Conservation (phyloP, 2,797 vertebrate species). For the Lutjanus argentimaculatus region DNA sequence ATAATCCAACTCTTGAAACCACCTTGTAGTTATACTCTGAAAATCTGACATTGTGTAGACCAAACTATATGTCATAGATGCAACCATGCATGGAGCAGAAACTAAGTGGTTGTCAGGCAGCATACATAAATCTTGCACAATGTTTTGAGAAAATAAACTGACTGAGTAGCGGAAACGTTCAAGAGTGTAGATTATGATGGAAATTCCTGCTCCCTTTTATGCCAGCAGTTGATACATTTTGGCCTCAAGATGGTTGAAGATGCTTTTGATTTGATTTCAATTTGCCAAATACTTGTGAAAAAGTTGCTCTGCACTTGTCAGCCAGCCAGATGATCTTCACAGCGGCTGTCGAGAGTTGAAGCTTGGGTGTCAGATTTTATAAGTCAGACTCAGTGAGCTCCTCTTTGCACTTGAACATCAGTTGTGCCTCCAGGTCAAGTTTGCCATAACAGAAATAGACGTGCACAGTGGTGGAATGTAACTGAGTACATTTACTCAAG, state of each 20-base stretch:
- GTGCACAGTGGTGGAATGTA: no score
- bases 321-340: constrained; percentile 22
- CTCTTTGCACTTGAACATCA: constrained; percentile 12
- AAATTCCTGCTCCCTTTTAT: constrained; percentile 17
- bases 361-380: constrained; percentile 31
- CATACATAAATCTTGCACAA: constrained; percentile 33
- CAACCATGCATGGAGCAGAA: constrained; percentile 17
- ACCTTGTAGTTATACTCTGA: constrained; percentile 28
- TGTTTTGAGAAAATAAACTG: constrained; percentile 11
- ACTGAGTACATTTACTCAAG: no score
- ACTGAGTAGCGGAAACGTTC: constrained; percentile 6
- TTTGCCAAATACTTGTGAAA: constrained; percentile 27
- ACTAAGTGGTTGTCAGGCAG: constrained; percentile 18
- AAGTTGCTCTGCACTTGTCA: constrained; percentile 11
- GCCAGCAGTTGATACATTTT: constrained; percentile 24
- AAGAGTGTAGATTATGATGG: constrained; percentile 27
- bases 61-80: constrained; percentile 17
- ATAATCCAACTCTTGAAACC: constrained; percentile 20
- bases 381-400: constrained; percentile 8
- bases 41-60: constrained; percentile 24
- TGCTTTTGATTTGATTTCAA: constrained; percentile 40
- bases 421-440: constrained; percentile 5
- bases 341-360: constrained; percentile 5
- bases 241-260: constrained; percentile 27
- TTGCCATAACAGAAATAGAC: no score